Base-by-base conservation (phyloP, 2,888 invertebrate species). In the Chrysolina haemoptera region DNA sequence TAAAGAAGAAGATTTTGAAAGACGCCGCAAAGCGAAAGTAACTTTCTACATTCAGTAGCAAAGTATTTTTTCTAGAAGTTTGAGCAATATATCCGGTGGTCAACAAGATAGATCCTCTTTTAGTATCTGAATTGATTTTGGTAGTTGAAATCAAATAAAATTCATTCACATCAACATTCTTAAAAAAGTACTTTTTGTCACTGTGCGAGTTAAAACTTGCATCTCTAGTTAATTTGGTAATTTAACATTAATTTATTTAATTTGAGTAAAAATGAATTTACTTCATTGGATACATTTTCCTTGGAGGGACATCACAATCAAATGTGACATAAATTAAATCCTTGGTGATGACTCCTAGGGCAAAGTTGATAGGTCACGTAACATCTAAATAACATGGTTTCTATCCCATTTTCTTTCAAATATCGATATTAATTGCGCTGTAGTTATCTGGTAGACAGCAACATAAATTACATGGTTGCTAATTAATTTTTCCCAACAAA, bases 1-100 rank as follows among this genome's bases (percentile, higher is more conserved):
- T 99, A 79, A 96, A 97, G 86, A 92, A 92, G 73, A 96, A 95
- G 88, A 95, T 98, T 83, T 87, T 94, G 63, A 95, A 95, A 84
- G 94, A 95, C 65, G 91, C 90, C 0, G 90, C 89, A 62, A 90
- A 82, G 89, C 89, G 76, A 76, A 85, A 83, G 88, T 88, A 77
- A 89, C 69, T 48, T 48, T 43, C 46, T 22, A 62, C 11, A 27
- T 64, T 67, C 48, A 63, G 59, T 67, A 53, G 50, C 35, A 22
- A 67, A 67, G 50, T 20, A 18, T 53, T 67, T 53, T 53, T 67
- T 53, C 41, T 53, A 55, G 63, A 65, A 53, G 14, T 48, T 46
- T 11, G 64, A 74, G 71, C 70, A 71, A 71, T 68, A 71, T 22
- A 71, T 35, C n/a, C 0, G 12, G 53, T 16, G 18, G 53, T 20